These are phyloP conservation scores for Heteromormyrus szaboi DNA, from an alignment of 2,797 vertebrate species.

Conservation along the genomic window DNA sequence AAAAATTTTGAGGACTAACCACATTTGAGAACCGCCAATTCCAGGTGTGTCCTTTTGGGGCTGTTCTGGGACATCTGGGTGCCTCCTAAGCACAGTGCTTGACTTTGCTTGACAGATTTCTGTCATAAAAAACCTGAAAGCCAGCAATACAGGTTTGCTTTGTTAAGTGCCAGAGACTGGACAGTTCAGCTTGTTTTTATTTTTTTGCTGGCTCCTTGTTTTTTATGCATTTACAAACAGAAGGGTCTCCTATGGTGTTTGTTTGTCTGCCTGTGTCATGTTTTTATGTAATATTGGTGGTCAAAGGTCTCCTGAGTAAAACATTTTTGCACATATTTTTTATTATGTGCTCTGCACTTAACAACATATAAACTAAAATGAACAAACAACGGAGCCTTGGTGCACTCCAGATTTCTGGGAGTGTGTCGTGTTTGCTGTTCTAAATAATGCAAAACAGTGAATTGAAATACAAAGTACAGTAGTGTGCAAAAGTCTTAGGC, in stretches of 20 bases:
- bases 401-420: not conserved
- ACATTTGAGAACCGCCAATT: not conserved
- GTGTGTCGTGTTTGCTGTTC: not conserved
- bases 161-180: not conserved
- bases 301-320: slow-evolving; percentile 20
- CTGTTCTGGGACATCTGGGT: not conserved
- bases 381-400: not conserved
- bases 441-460: not conserved
- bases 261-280: slow-evolving; percentile 1
- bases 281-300: slow-evolving; percentile 5
- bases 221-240: slow-evolving; percentile 6
- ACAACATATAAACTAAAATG: not conserved
- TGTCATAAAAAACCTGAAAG: slow-evolving; percentile 5
- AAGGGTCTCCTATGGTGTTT: not conserved
- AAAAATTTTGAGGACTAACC: not conserved
- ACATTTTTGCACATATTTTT: not conserved
- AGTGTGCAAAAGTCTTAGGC: not conserved
- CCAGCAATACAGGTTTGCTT: not conserved
- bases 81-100: not conserved
- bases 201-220: slow-evolving; percentile 14
- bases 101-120: not conserved
- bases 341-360: not conserved
- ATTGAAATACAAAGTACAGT: not conserved
- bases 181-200: not conserved
- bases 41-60: not conserved